phyloP scores from a whole-genome alignment of 2,888 invertebrate genomes.

The Drosophila emarginata region DNA sequence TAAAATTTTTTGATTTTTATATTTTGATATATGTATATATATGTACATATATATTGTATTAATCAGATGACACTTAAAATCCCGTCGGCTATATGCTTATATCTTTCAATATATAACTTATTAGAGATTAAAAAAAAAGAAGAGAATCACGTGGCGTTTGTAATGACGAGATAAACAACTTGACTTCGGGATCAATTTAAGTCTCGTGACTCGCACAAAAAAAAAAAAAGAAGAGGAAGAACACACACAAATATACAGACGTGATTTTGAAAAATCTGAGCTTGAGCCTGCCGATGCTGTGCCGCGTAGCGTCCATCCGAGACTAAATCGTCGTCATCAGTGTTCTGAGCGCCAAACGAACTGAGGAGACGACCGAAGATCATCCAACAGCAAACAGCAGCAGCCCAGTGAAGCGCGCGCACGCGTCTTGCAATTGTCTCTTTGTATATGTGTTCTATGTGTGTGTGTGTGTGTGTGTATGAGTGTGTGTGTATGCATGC shows the following conservation, averaged over 20 bases:
- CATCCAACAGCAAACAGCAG: slow-evolving; percentile 46
- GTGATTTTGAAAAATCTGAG: slow-evolving; percentile 23
- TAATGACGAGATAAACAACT: slow-evolving; percentile 9
- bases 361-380: slow-evolving; percentile 55
- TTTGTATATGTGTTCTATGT: slow-evolving; percentile 18
- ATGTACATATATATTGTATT: background rate
- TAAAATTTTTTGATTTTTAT: background rate
- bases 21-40: background rate
- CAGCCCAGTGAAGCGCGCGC: slow-evolving; percentile 62
- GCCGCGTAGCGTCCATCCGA: slow-evolving; percentile 79
- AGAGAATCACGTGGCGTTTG: slow-evolving; percentile 2
- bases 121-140: slow-evolving; percentile 1
- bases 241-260: background rate
- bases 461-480: slow-evolving; percentile 20
- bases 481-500: slow-evolving; percentile 36
- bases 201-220: slow-evolving; percentile 1
- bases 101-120: background rate
- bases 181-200: slow-evolving; percentile 6
- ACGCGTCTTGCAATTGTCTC: slow-evolving; percentile 56
- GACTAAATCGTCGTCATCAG: slow-evolving; percentile 73
- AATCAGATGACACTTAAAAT: slow-evolving; percentile 15
- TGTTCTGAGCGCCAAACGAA: slow-evolving; percentile 67
- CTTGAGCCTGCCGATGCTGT: slow-evolving; percentile 69
- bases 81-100: slow-evolving; percentile 3
- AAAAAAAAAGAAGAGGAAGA: background rate